Base-by-base conservation (phyloP, 2,797 vertebrate species). In the Cossypha niveicapilla region DNA sequence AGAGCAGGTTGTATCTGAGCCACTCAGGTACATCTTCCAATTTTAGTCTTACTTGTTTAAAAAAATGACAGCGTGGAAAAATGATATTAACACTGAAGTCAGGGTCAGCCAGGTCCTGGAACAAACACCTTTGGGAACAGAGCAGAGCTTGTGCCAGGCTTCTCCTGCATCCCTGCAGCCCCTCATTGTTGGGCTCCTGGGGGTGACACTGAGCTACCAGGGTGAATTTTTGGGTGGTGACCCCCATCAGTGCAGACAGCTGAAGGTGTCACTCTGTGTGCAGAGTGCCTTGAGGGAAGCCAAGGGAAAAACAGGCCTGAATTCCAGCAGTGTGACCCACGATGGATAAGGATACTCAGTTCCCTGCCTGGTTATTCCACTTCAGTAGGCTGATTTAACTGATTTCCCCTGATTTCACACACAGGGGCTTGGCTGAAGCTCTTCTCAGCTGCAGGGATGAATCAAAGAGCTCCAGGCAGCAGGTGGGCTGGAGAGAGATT, bases 1-100 rank as follows among this genome's bases (percentile, higher is more conserved):
- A 3, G 39, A 47, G 7, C 42, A 32, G 9, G 21, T 44, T 1
- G 1, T 23, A 10, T 68, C 53, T 67, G 30, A 74, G 45, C 34
- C 4, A 1, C 1, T 0, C 11, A 15, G 45, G 11, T 58, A 3
- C 1, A 0, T 61, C 75, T 44, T 58, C 42, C 68, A 7, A 3
- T 81, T 93, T 86, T 44, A 67, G 30, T 63, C 27, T 27, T 51
- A 12, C 0, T 6, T 42, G 19, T 73, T 86, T 51, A 9, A 57
- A 79, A 58, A 67, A 42, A 28, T 4, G 70, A 16, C 27, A 75
- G 30, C 7, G 4, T 42, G 10, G 32, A 30, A 71, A 73, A 14
- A 5, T 8, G 1, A 3, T 50, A 15, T 22, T 48, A 30, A 16
- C 2, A 1, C 17, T 57, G 51, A 48, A 25, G n/a, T 79, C 41